Base-by-base conservation (phyloP, 1,140 invertebrate species). In the Platyscapa corneri region DNA sequence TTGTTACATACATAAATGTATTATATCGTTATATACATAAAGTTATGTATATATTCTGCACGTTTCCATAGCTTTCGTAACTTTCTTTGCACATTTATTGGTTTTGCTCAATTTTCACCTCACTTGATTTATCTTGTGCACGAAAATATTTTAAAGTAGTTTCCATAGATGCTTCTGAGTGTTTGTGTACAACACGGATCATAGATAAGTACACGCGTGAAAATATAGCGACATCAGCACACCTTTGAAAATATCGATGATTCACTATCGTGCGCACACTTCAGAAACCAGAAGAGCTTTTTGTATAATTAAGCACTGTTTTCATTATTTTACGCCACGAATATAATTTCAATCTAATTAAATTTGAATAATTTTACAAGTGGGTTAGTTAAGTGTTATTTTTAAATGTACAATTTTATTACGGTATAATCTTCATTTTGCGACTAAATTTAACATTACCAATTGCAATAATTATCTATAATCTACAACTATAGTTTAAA, bases 111-210 rank as follows among this genome's bases (percentile, higher is more conserved):
- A 16, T 56, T 56, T 20, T 20, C 53, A 16, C 18, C 18, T 20
- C 53, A 18, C 53, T 56, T 56, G 53, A 56, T 56, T 56, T 56
- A 56, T 56, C 53, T 56, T 56, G 18, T 10, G 18, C 12, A 56
- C 53, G 18, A 16, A 56, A 20, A 56, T 20, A 14, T 20, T 10
- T 56, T 46, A 46, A 56, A 56, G 18, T 14, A 56, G 7, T 32
- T 8, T 32, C 18, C 72, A 39, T 34, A 12, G 20, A 27, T 12
- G 39, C 72, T 27, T 46, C 1, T 10, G 72, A 23, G 18, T 42
- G 39, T 53, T 32, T 53, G 10, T 32, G n/a, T 53, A 76, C 42
- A 46, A 76, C n/a, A 53, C 74, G 46, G 74, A 76, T 76, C 46
- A 46, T 32, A 49, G 46, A 76, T 76, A 76, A 53, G 6, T 49